Evolutionary conservation across 2,113 vertebrate species (phyloP), one percentile per base, ranked within the genome.

Genomic region (Forbesichthys agassizii): DNA sequence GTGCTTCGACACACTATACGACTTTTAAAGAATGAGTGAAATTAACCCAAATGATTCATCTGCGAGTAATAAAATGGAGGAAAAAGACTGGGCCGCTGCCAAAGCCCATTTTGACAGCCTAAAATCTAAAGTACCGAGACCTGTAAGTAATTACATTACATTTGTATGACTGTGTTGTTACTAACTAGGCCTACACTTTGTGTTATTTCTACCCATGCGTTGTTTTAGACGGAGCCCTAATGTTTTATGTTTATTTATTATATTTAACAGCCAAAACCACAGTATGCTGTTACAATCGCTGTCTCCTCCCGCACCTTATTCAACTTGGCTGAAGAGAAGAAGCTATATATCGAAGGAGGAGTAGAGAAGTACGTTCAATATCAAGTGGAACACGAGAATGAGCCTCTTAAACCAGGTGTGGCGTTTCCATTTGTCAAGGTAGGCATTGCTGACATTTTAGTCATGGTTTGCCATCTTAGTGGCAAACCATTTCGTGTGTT

Each of bases 361-460:
- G 0, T 99, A 48, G 97, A 99, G 78, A 95, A 93, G 71, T 99
- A 98, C 60, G 95, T 98, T 59, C 76, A 88, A 0, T 82, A 95
- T 70, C 96, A 99, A 63, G 75, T 93, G 84, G 78, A 90, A 0
- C 93, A 97, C 0, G 97, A 99, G 75, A 84, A 88, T 0, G 89
- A 95, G 65, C 93, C 94, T 0, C 91, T 99, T 42, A 92, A 89
- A 10, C 94, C 95, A 0, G 96, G 98, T 5, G 89, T 94, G 0
- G 95, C 96, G 0, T 99, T 97, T 79, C 93, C 92, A 16, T 98
- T 99, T 1, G 95, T 98, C n/a, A 96, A 96, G 96, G 98, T 98
- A 47, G 5, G 8, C 16, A 16, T 16, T 16, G 16, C 16, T 16
- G 16, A 16, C 16, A 16, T 16, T 16, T 16, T 16, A 16, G 16